Conservation (phyloP, 2,113 vertebrate species). For the Hystrix cristata region DNA sequence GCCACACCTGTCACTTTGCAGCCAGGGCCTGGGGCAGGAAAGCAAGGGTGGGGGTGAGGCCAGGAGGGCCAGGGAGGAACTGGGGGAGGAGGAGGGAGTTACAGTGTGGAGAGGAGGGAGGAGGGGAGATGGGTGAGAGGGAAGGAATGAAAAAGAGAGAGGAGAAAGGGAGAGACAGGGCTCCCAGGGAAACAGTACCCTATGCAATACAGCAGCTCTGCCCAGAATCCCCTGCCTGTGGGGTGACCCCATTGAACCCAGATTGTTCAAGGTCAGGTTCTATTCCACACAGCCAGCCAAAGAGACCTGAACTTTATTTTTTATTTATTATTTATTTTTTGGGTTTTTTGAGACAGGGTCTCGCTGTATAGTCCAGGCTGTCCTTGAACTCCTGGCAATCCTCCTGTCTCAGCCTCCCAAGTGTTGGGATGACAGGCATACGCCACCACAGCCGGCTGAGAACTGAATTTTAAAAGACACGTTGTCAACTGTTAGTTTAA, state of each 20-base stretch:
- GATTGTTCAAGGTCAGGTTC: not conserved
- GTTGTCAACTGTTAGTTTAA: not conserved
- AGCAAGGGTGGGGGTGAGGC: not conserved
- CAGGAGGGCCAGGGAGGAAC: not conserved
- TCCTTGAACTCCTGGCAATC: no score
- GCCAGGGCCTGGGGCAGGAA: not conserved
- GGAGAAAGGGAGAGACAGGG: not conserved
- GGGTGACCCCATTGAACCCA: not conserved
- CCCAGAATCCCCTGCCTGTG: not conserved
- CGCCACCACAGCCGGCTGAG: no score
- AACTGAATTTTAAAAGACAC: not conserved
- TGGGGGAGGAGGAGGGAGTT: no score
- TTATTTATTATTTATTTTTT: no score
- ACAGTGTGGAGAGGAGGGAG: fast-evolving
- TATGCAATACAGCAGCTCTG: not conserved
- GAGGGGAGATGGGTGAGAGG: no score
- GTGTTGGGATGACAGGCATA: no score
- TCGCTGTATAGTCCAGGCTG: no score
- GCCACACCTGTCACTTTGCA: not conserved
- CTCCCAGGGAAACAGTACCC: not conserved
- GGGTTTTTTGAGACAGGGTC: no score
- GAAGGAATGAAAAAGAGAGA: fast-evolving
- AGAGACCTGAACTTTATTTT: not conserved
- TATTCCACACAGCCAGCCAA: not conserved
- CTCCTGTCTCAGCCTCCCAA: no score